A percentile compares a stretch with the other conserved stretches of the same genome.
These are phyloP conservation scores for Sitta europaea DNA, from an alignment of 2,113 vertebrate genomes.

Conservation along the genomic window DNA sequence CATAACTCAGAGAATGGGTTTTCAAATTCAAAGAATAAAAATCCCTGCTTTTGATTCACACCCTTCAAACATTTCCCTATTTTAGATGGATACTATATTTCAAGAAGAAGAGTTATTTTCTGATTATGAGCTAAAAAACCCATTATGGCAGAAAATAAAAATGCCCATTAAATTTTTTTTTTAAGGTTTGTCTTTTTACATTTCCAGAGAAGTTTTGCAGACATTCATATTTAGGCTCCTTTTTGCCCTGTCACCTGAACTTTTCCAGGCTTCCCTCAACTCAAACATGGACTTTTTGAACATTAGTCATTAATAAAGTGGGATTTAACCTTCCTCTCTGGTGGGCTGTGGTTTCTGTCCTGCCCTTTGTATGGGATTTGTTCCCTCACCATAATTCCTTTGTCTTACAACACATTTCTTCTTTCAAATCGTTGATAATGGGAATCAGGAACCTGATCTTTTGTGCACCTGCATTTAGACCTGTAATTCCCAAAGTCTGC, in stretches of 20 bases:
- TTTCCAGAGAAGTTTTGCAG: background rate
- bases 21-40: conserved; percentile 77
- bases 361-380: background rate
- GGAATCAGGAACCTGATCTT: background rate
- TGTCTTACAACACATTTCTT: background rate
- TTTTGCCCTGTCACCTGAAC: background rate
- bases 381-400: background rate
- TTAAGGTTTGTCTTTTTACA: background rate
- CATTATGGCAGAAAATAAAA: background rate
- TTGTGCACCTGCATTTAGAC: background rate
- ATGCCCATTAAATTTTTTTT: background rate
- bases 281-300: background rate
- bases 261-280: background rate
- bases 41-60: conserved; percentile 76
- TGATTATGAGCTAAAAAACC: conserved; percentile 34
- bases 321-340: conserved; percentile 54
- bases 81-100: conserved; percentile 6
- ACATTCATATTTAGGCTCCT: background rate
- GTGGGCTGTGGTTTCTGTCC: background rate
- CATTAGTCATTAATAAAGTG: background rate
- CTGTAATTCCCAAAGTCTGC: background rate
- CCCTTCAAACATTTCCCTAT: conserved; percentile 67
- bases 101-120: conserved; percentile 11
- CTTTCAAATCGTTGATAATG: background rate
- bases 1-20: conserved; percentile 75